A percentile compares a stretch with the other conserved stretches of the same genome.
phyloP scores from a whole-genome alignment of 2,888 invertebrate genomes.

The Pyrochroa serraticornis region DNA sequence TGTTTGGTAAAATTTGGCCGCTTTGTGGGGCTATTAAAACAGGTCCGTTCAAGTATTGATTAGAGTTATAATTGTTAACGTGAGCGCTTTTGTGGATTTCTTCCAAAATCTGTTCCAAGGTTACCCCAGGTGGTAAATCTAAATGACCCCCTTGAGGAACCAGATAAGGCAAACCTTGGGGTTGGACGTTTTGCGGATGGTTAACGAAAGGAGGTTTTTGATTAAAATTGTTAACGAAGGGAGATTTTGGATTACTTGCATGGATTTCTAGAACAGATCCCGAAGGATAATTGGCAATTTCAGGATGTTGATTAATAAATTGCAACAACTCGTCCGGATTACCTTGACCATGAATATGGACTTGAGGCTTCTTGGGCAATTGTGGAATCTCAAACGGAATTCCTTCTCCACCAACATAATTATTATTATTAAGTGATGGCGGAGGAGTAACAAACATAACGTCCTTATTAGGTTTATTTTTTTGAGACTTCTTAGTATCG shows the following conservation, averaged over 20 bases:
- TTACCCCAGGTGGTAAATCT: constrained; percentile 46
- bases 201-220: constrained; percentile 13
- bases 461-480: constrained; percentile 36
- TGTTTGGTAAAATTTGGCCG: constrained; percentile 43
- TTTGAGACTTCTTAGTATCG: constrained; percentile 27
- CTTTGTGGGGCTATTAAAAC: constrained; percentile 45
- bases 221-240: constrained; percentile 5
- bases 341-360: constrained; percentile 47
- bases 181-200: constrained; percentile 27
- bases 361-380: constrained; percentile 20
- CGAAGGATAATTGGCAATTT: constrained; percentile 54
- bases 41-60: constrained; percentile 41
- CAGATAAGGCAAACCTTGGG: constrained; percentile 42
- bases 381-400: constrained; percentile 22
- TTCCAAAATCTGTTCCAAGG: constrained; percentile 52
- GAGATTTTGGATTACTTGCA: constrained; percentile 30
- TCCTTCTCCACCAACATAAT: constrained; percentile 20
- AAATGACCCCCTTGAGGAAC: constrained; percentile 36
- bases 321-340: constrained; percentile 54
- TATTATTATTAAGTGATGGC: constrained; percentile 23
- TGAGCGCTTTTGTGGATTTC: constrained; percentile 51
- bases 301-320: constrained; percentile 56
- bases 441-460: constrained; percentile 42
- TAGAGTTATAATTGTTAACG: constrained; percentile 21
- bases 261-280: constrained; percentile 57